These are phyloP conservation scores for Mystacides longicornis DNA, from an alignment of 2,888 invertebrate species.

Conservation along the genomic window DNA sequence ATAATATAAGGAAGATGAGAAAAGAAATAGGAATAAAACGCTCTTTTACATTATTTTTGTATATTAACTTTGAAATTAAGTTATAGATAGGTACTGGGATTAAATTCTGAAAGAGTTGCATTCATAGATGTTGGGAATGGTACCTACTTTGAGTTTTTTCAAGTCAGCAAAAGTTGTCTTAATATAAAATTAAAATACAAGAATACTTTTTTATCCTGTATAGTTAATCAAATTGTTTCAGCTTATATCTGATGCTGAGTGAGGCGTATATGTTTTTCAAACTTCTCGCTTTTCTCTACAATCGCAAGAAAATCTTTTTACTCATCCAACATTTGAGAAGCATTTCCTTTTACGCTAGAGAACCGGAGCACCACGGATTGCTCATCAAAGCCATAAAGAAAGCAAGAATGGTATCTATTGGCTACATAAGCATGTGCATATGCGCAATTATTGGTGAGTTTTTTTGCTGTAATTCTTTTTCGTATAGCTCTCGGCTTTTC, in stretches of 20 bases:
- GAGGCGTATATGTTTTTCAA: slow-evolving; percentile 49
- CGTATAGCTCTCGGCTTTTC: no score
- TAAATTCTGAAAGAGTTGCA: no score
- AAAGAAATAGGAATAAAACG: no score
- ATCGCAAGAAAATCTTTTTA: slow-evolving; percentile 38
- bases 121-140: no score
- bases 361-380: slow-evolving; percentile 38
- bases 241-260: slow-evolving; percentile 44
- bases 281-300: slow-evolving; percentile 42
- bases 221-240: slow-evolving; percentile 30
- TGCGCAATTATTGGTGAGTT: slow-evolving; percentile 42
- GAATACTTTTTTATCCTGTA: no score
- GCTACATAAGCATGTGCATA: slow-evolving; percentile 43
- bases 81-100: no score
- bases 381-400: slow-evolving; percentile 38
- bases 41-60: no score
- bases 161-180: background rate
- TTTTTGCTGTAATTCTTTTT: no score
- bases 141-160: background rate
- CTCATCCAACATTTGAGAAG: slow-evolving; percentile 39
- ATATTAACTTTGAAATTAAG: no score
- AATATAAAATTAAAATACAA: background rate
- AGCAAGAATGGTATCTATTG: slow-evolving; percentile 42
- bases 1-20: no score
- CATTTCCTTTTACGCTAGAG: slow-evolving; percentile 39